Percentiles rank a stretch among this genome's conserved stretches.
phyloP scores from a whole-genome alignment of 2,888 invertebrate genomes.

The Eudemis profundana region DNA sequence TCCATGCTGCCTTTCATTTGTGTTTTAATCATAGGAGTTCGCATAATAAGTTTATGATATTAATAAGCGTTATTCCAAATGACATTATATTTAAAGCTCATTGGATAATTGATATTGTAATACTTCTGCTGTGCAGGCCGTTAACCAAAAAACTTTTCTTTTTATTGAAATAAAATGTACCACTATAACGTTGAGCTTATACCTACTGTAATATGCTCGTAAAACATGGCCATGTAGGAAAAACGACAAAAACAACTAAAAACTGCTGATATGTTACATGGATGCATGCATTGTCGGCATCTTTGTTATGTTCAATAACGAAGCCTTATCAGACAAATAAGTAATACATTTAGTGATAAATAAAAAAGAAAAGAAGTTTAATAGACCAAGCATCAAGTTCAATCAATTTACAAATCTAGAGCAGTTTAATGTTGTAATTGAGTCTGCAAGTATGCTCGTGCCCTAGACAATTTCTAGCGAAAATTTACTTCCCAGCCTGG shows the following conservation, averaged over 20 bases:
- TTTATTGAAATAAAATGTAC: background rate
- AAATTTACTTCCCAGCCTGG: constrained; percentile 66
- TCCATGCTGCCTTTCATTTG: background rate
- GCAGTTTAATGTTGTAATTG: constrained; percentile 50
- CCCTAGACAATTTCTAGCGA: constrained; percentile 65
- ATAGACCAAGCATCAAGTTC: background rate
- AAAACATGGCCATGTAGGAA: constrained; percentile 21
- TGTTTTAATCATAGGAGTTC: no score
- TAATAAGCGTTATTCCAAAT: no score
- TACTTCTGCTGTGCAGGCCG: no score
- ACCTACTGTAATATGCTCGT: background rate
- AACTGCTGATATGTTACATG: constrained; percentile 7
- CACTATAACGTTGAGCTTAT: background rate
- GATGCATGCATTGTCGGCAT: constrained; percentile 11
- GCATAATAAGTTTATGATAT: background rate
- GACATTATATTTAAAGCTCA: no score
- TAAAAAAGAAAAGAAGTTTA: background rate
- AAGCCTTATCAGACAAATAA: background rate
- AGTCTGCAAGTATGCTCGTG: constrained; percentile 53
- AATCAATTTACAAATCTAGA: no score
- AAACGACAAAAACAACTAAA: constrained; percentile 17
- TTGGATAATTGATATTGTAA: no score
- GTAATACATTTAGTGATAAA: background rate
- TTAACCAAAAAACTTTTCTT: background rate
- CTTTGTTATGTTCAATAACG: constrained; percentile 8